Evolutionary conservation across 2,797 vertebrate genomes (phyloP).

Genomic region (Brotogeris chrysoptera): DNA sequence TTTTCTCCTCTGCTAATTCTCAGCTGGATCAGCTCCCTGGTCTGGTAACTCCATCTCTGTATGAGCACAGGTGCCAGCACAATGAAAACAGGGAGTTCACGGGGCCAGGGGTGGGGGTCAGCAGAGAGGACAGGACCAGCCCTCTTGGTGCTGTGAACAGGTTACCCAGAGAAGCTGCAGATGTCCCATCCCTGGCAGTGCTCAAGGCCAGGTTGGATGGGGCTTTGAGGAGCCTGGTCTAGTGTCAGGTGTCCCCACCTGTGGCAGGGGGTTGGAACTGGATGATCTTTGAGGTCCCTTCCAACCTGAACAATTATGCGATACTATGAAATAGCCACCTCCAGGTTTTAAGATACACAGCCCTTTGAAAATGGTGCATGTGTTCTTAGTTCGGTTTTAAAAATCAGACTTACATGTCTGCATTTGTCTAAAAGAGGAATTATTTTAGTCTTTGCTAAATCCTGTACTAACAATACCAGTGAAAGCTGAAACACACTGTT

Average conservation of each 20-base stretch:
- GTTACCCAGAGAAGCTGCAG: neutral
- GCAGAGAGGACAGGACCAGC: neutral
- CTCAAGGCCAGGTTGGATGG: neutral
- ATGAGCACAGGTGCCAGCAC: neutral
- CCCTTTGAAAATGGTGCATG: neutral
- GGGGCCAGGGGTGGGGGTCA: fast-evolving
- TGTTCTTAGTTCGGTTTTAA: neutral
- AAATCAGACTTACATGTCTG: neutral
- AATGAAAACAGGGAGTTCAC: fast-evolving
- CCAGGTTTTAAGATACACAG: neutral
- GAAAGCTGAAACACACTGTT: neutral
- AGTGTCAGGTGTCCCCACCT: neutral
- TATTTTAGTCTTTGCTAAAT: neutral
- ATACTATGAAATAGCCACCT: neutral
- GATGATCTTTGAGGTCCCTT: neutral
- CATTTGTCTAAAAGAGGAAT: neutral
- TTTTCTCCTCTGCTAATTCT: neutral
- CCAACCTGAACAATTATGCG: neutral
- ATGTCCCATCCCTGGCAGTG: neutral
- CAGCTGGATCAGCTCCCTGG: neutral
- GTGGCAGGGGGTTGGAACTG: neutral
- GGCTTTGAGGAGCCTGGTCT: neutral
- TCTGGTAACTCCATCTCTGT: neutral
- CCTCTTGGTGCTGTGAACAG: neutral
- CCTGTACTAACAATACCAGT: neutral